Evolutionary conservation across 2,797 vertebrate genomes (phyloP), one percentile per base, ranked within the genome.

Genomic region (Sebastes minor): DNA sequence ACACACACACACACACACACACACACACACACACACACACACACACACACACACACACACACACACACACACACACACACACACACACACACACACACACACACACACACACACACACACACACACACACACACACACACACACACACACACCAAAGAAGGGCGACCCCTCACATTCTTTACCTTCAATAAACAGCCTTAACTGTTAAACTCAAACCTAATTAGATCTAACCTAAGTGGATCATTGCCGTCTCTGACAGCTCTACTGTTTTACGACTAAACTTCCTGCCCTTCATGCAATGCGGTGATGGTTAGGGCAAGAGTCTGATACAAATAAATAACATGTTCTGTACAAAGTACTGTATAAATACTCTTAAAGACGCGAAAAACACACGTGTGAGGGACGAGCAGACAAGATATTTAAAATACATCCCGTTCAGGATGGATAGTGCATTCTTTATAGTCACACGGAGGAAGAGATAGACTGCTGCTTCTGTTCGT

Each of bases 361-460:
- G 70, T 77, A 88, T 88, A 91, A 87, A 90, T 89, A 92, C 59
- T 77, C 73, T 63, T 75, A 63, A 83, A 80, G 79, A 86, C 28
- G 35, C 59, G 23, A 80, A 77, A 78, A 78, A 35, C 25, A 65
- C 52, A 28, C 2, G 30, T 1, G 55, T 25, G 57, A 74, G 76
- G 78, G 80, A 88, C 38, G 3, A 81, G 86, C 84, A 62, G 66
- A 80, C 49, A 27, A 20, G 56, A 38, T 42, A 28, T 64, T 69
- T 59, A 23, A 82, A 78, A 80, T 60, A 57, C 78, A 77, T 86
- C 88, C 63, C 63, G 57, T 20, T 78, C 52, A 55, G 82, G 81
- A 83, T 63, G 81, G 71, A 75, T 82, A 91, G 88, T 92, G 91
- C 90, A 90, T 86, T 91, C 8, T 60, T 85, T 65, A 71, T 13